Evolutionary conservation across 2,113 vertebrate genomes (phyloP).

Genomic region (Amazona vittata): DNA sequence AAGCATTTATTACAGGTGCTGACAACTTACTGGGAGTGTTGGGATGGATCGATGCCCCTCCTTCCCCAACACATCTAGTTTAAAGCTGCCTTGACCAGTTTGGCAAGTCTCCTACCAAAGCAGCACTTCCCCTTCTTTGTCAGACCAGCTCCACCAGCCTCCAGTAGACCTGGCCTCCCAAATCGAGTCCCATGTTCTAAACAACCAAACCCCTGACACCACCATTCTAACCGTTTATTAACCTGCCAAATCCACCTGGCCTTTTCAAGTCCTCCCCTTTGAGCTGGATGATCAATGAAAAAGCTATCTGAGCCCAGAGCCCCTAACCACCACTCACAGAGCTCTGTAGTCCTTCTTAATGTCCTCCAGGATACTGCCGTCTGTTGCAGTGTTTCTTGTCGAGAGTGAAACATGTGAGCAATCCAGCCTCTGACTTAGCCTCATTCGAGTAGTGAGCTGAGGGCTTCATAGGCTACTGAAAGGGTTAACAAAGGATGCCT

Average conservation of each 20-base stretch:
- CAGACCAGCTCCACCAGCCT: not conserved
- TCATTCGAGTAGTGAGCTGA: too few species aligned
- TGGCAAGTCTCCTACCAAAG: not conserved
- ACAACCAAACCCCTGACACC: not conserved
- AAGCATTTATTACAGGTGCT: not conserved
- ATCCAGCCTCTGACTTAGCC: too few species aligned
- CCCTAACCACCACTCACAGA: not conserved
- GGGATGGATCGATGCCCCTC: not conserved
- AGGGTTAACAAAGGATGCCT: too few species aligned
- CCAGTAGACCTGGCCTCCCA: not conserved
- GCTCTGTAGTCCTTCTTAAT: not conserved
- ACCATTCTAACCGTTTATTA: not conserved
- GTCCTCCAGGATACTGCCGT: not conserved
- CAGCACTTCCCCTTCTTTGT: not conserved
- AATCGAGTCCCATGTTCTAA: not conserved
- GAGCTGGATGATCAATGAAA: not conserved
- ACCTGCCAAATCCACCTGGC: not conserved
- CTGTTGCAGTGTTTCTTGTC: too few species aligned
- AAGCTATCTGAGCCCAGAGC: not conserved
- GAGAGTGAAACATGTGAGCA: too few species aligned
- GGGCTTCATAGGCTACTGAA: too few species aligned
- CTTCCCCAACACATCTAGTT: not conserved
- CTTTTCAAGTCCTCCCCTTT: not conserved
- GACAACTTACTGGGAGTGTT: not conserved
- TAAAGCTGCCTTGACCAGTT: not conserved